Percentiles rank a stretch among this genome's conserved stretches.
phyloP scores from a whole-genome alignment of 2,113 vertebrate genomes.

The Lophura nycthemera region DNA sequence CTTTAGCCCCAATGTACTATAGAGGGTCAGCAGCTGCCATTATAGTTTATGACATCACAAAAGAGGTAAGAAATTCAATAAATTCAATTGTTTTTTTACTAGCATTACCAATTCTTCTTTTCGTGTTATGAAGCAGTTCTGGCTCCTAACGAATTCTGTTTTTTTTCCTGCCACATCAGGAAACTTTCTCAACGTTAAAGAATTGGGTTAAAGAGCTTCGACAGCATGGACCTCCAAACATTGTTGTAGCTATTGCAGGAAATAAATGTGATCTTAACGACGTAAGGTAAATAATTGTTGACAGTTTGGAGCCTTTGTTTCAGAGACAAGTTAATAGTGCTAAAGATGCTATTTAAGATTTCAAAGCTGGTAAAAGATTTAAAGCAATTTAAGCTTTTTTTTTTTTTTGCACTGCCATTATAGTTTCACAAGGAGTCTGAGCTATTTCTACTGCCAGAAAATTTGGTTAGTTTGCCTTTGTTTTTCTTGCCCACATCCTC shows the following conservation, averaged over 20 bases:
- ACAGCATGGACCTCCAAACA: slow-evolving; percentile 96
- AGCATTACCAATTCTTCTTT: neutral
- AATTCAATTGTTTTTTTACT: neutral
- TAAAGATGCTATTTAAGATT: neutral
- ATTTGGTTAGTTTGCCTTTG: neutral
- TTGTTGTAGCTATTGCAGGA: slow-evolving; percentile 96
- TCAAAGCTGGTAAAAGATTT: neutral
- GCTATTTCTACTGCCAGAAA: neutral
- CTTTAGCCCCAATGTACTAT: slow-evolving; percentile 98
- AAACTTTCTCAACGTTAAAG: slow-evolving; percentile 95
- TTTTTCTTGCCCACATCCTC: neutral
- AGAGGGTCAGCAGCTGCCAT: slow-evolving; percentile 96
- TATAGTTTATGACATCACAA: slow-evolving; percentile 98
- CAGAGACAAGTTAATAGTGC: neutral
- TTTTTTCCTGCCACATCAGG: slow-evolving; percentile 75
- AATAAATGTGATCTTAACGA: slow-evolving; percentile 97
- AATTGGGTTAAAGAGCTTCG: slow-evolving; percentile 98
- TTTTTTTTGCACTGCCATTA: neutral
- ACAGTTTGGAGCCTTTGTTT: neutral
- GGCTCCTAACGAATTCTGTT: neutral
- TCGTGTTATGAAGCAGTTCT: neutral
- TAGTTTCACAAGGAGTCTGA: neutral
- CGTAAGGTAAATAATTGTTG: slow-evolving; percentile 83
- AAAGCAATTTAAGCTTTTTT: neutral
- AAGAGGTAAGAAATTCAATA: slow-evolving; percentile 85